Conservation (phyloP, 1,140 invertebrate genomes). For the Hestina assimilis region DNA sequence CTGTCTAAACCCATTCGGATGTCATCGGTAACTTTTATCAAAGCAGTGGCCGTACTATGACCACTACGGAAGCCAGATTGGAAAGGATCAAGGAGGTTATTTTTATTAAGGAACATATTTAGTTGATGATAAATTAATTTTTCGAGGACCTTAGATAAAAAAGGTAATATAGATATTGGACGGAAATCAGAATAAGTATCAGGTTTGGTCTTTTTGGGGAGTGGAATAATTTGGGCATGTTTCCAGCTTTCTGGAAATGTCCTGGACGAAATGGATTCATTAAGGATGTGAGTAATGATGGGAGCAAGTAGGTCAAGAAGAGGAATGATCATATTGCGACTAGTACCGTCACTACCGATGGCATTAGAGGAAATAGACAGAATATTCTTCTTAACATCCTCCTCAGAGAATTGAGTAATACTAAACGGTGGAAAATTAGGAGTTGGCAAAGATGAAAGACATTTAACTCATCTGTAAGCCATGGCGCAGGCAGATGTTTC, state of each 20-base stretch:
- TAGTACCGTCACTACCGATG: background rate
- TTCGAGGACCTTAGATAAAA: constrained; percentile 9
- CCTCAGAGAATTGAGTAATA: too few species aligned
- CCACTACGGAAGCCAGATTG: constrained; percentile 10
- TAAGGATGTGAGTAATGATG: constrained; percentile 14
- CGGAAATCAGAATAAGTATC: constrained; percentile 1
- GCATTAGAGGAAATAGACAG: background rate
- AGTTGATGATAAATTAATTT: background rate
- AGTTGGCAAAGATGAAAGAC: background rate
- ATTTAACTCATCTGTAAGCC: background rate
- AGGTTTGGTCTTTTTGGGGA: constrained; percentile 3
- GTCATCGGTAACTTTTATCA: constrained; percentile 4
- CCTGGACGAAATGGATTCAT: background rate
- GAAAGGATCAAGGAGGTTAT: background rate
- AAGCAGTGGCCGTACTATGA: background rate
- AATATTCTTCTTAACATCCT: background rate
- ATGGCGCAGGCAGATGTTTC: background rate
- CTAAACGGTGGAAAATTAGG: background rate
- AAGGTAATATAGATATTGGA: constrained; percentile 2
- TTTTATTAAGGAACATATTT: background rate
- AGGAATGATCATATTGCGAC: constrained; percentile 5
- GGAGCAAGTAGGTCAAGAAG: constrained; percentile 2
- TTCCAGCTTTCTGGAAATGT: background rate
- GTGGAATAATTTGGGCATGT: background rate
- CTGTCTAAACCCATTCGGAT: background rate